Percentiles rank a stretch among this genome's conserved stretches.
Evolutionary conservation across 2,797 vertebrate genomes (phyloP).

Genomic region (Oreochromis mossambicus): DNA sequence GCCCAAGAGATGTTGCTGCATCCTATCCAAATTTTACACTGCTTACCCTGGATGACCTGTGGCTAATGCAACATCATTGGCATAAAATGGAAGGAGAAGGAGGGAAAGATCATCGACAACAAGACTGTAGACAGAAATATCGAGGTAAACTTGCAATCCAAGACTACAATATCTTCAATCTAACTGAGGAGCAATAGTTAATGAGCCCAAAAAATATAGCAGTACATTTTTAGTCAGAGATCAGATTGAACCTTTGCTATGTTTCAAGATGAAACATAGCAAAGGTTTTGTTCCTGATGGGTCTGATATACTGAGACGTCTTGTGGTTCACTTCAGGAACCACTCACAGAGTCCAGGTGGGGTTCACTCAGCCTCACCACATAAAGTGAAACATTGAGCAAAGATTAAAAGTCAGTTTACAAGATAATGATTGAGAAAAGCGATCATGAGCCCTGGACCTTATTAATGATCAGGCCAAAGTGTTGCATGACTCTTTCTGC

Average conservation of each 20-base stretch:
- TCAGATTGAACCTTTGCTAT: not conserved
- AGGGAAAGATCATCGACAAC: not conserved
- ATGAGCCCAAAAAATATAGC: not conserved
- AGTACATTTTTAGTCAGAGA: not conserved
- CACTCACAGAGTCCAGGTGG: slow-evolving; percentile 25
- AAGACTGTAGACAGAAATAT: not conserved
- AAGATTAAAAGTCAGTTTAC: not conserved
- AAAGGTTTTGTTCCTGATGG: not conserved
- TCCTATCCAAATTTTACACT: not conserved
- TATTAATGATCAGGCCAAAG: slow-evolving; percentile 28
- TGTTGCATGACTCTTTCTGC: slow-evolving; percentile 32
- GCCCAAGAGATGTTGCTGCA: not conserved
- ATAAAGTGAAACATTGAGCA: not conserved
- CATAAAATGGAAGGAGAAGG: not conserved
- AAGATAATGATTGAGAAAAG: slow-evolving; percentile 5
- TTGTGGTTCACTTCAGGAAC: not conserved
- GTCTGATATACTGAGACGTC: not conserved
- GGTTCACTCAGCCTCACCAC: slow-evolving; percentile 4
- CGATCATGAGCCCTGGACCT: not conserved
- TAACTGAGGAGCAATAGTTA: not conserved
- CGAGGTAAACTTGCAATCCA: not conserved
- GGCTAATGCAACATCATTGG: not conserved
- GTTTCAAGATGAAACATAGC: not conserved
- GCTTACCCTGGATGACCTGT: not conserved
- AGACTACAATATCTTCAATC: not conserved